phyloP scores from a whole-genome alignment of 2,797 vertebrate genomes.

The Astyanax mexicanus region DNA sequence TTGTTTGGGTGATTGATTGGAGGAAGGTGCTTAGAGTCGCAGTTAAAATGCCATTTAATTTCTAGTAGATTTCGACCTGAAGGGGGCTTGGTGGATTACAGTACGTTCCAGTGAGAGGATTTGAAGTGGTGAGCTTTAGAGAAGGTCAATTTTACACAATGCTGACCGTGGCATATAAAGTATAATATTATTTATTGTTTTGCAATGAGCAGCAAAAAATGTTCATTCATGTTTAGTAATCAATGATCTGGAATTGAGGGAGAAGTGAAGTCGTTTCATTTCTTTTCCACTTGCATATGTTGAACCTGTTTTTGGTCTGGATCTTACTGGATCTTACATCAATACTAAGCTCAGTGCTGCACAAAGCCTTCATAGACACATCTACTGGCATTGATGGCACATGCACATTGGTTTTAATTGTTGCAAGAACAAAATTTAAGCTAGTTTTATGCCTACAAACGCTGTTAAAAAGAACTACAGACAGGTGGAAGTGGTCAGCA shows the following conservation, averaged over 20 bases:
- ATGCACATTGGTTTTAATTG: not conserved
- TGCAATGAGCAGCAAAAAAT: constrained; percentile 1
- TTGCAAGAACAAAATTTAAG: not conserved
- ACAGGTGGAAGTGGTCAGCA: not conserved
- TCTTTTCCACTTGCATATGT: not conserved
- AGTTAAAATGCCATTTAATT: constrained; percentile 38
- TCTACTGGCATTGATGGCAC: not conserved
- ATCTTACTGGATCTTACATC: not conserved
- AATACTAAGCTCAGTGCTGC: not conserved
- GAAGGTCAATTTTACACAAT: constrained; percentile 69
- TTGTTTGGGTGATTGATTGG: not conserved
- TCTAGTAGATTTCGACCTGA: constrained; percentile 34
- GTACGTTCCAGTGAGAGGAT: constrained; percentile 6
- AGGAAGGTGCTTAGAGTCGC: constrained; percentile 14
- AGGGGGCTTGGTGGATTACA: constrained; percentile 26
- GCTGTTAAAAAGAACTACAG: not conserved
- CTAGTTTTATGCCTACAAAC: not conserved
- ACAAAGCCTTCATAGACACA: not conserved
- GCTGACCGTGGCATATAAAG: constrained; percentile 18
- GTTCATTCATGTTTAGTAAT: constrained; percentile 19
- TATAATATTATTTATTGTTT: constrained; percentile 14
- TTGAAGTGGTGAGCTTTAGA: constrained; percentile 15
- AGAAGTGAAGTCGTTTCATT: not conserved
- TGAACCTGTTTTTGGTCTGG: not conserved
- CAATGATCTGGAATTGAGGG: constrained; percentile 17